Percentiles rank a stretch among this genome's conserved stretches.
These are phyloP conservation scores for Philopedon plagiatum DNA, from an alignment of 2,888 invertebrate species.

Conservation along the genomic window DNA sequence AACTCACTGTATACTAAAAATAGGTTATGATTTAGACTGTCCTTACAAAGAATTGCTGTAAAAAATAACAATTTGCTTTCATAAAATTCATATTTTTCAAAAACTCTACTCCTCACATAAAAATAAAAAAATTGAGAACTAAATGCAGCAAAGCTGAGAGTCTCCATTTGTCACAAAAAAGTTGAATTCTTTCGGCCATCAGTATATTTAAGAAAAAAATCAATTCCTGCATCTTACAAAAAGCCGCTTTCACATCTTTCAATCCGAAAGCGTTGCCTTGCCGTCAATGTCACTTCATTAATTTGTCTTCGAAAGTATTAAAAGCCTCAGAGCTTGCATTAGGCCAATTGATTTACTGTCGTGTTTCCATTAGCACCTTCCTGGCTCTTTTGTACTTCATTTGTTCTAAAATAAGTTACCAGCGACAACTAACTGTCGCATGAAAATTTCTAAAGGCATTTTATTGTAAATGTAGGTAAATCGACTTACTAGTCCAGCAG, in stretches of 20 bases:
- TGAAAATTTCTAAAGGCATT: neutral
- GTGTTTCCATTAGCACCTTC: constrained; percentile 43
- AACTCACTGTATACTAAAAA: no score
- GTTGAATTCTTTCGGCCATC: no score
- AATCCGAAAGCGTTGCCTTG: constrained; percentile 33
- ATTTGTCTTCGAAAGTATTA: constrained; percentile 42
- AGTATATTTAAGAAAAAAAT: constrained; percentile 8
- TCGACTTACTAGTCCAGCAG: no score
- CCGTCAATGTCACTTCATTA: constrained; percentile 44
- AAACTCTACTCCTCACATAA: no score
- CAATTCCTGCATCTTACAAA: neutral
- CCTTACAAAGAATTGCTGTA: no score
- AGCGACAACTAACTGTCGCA: constrained; percentile 10
- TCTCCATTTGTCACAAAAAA: no score
- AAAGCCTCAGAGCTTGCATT: constrained; percentile 43
- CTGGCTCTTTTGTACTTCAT: constrained; percentile 32
- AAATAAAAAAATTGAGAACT: no score
- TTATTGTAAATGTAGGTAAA: neutral
- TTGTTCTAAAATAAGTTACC: constrained; percentile 39
- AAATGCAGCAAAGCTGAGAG: no score
- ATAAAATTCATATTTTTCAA: no score
- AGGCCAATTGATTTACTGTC: constrained; percentile 43
- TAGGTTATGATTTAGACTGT: no score
- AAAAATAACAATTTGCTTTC: no score
- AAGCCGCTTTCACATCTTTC: constrained; percentile 24